These are phyloP conservation scores for Drosophila eugracilis DNA, from an alignment of 1,140 invertebrate species.

Conservation along the genomic window DNA sequence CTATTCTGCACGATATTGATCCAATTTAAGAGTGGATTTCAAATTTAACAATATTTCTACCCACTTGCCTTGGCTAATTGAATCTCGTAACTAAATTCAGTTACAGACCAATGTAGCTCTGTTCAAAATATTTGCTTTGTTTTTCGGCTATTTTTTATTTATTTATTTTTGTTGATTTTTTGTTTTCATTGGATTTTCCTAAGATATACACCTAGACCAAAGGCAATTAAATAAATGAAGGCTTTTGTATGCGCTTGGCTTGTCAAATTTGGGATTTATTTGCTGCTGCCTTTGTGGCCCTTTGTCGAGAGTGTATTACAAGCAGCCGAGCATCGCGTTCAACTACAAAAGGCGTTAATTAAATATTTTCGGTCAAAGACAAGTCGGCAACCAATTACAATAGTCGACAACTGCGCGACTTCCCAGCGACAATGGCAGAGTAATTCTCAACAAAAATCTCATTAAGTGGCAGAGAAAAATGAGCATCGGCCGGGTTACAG, in stretches of 20 bases:
- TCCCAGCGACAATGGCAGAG: conserved; percentile 45
- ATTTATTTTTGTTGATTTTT: neutral
- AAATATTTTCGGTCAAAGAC: conserved; percentile 77
- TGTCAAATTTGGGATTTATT: conserved; percentile 63
- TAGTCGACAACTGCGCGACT: conserved; percentile 30
- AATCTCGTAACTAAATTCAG: conserved; percentile 4
- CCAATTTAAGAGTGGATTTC: conserved; percentile 31
- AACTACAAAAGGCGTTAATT: conserved; percentile 77
- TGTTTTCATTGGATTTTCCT: neutral
- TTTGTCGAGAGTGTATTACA: conserved; percentile 29
- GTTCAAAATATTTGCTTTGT: conserved; percentile 15
- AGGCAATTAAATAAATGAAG: conserved; percentile 44
- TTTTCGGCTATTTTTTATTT: neutral
- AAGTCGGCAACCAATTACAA: conserved; percentile 64
- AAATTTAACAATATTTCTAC: conserved; percentile 30
- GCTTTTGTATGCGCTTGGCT: conserved; percentile 44
- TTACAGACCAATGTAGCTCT: neutral
- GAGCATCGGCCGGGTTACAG: conserved; percentile 6
- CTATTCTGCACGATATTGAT: conserved; percentile 18
- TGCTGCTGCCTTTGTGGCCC: conserved; percentile 18
- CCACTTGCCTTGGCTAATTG: conserved; percentile 33
- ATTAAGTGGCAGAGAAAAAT: conserved; percentile 57
- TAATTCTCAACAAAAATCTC: conserved; percentile 76
- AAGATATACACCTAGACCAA: conserved; percentile 24
- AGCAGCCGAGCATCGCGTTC: conserved; percentile 25